Evolutionary conservation across 2,797 vertebrate genomes (phyloP), one percentile per base, ranked within the genome.

Genomic region (Apogon hyalosoma): DNA sequence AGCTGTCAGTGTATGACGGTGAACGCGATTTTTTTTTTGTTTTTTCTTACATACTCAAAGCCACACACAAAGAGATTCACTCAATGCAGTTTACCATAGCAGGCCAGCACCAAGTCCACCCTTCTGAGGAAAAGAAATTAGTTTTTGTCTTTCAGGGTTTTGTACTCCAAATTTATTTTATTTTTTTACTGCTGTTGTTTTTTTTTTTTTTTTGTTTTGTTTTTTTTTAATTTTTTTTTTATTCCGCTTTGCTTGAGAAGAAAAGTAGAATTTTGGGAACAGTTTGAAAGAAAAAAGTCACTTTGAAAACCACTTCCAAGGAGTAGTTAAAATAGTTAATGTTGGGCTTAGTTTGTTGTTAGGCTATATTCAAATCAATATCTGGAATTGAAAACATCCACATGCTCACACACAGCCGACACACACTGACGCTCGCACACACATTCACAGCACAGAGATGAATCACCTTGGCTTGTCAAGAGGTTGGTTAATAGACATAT

Each of bases 401-500:
- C 63, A 61, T 28, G 36, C 42, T 15, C 55, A 28, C 48, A 31
- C 59, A 33, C 38, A 21, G 56, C 56, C 53, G 55, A 51, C 52
- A 56, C 41, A 61, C 18, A 38, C 36, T 40, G 52, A 70, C 39
- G 58, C 73, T 50, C 58, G 31, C 71, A 53, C 53, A 60, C 52
- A 56, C 66, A 48, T 46, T 62, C 1, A 67, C 74, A 67, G 77
- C 83, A 77, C 70, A 69, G 77, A 90, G 89, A 91, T 91, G 87
- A 91, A 91, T 92, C 87, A 88, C 88, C 85, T 86, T 82, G 88
- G 88, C 84, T 88, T 83, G 86, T 92, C 83, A 87, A 90, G 87
- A 91, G 88, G 88, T 92, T 88, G 90, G 82, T 88, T 91, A 93
- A 93, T 88, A 92, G 83, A 90, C 87, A 92, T 86, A 92, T 92